Conservation (phyloP, 2,797 vertebrate genomes). For the Macropodus opercularis region DNA sequence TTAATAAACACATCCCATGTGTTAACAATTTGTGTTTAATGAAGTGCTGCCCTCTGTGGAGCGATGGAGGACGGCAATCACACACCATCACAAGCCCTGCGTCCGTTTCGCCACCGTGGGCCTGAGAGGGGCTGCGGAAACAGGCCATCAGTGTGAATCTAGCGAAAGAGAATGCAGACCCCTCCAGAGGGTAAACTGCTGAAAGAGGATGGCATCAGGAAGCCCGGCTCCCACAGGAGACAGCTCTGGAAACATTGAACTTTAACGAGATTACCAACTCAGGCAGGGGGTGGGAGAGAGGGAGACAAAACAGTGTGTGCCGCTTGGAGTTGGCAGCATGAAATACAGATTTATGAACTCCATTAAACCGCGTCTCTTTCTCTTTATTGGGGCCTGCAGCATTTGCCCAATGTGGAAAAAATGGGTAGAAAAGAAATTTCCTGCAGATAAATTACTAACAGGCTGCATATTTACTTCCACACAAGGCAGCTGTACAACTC, state of each 20-base stretch:
- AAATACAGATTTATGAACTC: slow-evolving; percentile 85
- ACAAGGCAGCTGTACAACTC: slow-evolving; percentile 52
- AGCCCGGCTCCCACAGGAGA: slow-evolving; percentile 57
- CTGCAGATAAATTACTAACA: slow-evolving; percentile 75
- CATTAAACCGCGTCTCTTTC: slow-evolving; percentile 81
- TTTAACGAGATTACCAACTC: slow-evolving; percentile 79
- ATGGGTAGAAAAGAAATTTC: slow-evolving; percentile 48
- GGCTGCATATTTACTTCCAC: slow-evolving; percentile 62
- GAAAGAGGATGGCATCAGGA: slow-evolving; percentile 71
- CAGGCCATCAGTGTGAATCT: slow-evolving; percentile 26
- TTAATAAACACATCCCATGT: slow-evolving; percentile 76
- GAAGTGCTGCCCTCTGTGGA: slow-evolving; percentile 79
- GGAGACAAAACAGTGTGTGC: slow-evolving; percentile 63
- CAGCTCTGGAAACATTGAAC: slow-evolving; percentile 72
- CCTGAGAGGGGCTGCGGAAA: slow-evolving; percentile 36
- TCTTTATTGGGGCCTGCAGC: slow-evolving; percentile 80
- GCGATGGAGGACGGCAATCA: slow-evolving; percentile 64
- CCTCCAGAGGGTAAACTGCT: slow-evolving; percentile 55
- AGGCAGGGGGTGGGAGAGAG: slow-evolving; percentile 43
- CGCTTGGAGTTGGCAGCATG: slow-evolving; percentile 76
- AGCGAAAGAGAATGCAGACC: slow-evolving; percentile 46
- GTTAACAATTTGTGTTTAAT: slow-evolving; percentile 80
- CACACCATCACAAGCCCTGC: slow-evolving; percentile 27
- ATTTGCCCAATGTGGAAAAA: slow-evolving; percentile 72
- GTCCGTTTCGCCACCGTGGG: slow-evolving; percentile 25